These are phyloP conservation scores for Acrossocheilus fasciatus DNA, from an alignment of 2,797 vertebrate species.

Conservation along the genomic window DNA sequence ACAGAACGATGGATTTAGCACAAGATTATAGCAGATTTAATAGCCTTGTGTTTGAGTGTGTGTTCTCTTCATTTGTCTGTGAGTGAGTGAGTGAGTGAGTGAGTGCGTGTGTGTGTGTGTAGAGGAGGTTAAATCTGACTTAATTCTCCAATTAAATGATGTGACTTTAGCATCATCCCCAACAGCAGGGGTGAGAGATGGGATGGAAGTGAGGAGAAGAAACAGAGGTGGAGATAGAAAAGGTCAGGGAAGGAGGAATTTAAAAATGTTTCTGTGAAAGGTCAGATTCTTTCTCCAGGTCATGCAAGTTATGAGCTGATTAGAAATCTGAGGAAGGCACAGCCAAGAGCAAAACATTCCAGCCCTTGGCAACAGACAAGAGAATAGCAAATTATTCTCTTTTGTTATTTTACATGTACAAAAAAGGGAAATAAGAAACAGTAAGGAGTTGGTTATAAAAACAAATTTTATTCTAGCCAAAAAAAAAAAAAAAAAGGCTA, in stretches of 20 bases:
- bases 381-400: background rate
- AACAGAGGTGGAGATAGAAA: constrained; percentile 4
- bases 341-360: constrained; percentile 5
- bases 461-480: background rate
- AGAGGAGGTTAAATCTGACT: constrained; percentile 12
- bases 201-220: constrained; percentile 1
- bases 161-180: background rate
- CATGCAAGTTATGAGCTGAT: constrained; percentile 45
- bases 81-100: background rate
- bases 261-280: constrained; percentile 55
- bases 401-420: constrained; percentile 4
- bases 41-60: background rate
- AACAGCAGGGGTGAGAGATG: background rate
- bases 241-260: constrained; percentile 29
- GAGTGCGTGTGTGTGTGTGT: background rate
- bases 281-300: constrained; percentile 41
- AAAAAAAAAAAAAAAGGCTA: background rate
- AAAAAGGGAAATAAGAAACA: background rate
- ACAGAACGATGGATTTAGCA: background rate
- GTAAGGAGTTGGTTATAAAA: background rate
- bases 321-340: constrained; percentile 26
- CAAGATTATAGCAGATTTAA: constrained; percentile 14
- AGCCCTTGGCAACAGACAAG: background rate
- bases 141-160: constrained; percentile 34
- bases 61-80: background rate